Base-by-base conservation (phyloP, 2,888 invertebrate species). In the Parapristionchus giblindavisi region DNA sequence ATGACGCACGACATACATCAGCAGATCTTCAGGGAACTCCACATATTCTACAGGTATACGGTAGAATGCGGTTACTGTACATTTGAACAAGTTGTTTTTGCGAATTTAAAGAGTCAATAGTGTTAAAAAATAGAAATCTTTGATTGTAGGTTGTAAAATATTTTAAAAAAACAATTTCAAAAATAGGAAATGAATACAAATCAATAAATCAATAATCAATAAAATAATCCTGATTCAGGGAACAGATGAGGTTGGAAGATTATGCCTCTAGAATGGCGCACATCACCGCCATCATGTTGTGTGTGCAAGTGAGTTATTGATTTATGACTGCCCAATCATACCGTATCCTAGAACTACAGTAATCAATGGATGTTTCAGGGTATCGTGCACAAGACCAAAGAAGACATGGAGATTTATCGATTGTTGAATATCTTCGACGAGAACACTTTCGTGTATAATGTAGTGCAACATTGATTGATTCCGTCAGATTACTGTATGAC, bases 351-450 rank as follows among this genome's bases (percentile, higher is more conserved):
- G 8, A 43, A 14, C 43, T 17, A 14, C 43, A 43, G 43, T 8
- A 14, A 43, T 43, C 43, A 14, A 14, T 14, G 56, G 56, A 32
- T 60, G 29, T 60, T 70, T n/a, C 52, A 71, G 70, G 70, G 70
- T 14, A 40, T 56, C 34, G 54, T 40, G 8, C 40, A 71, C 56
- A 71, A 56, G 40, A 71, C 56, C 40, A 54, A 56, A n/a, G 70
- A 71, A 29, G 70, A 71, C 38, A 71, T 71, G 70, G 70, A 71
- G 21, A 71, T 71, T 56, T 71, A 71, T 29, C 70, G 56, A 21
- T 40, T 71, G 2, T 40, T 71, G 17, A 56, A 71, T 56, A 71
- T 71, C 70, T 71, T 71, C 56, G 70, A 71, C 24, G 70, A 56
- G 40, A n/a, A 27, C 17, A 38, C n/a, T 11, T 38, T 40, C 29